Evolutionary conservation across 92 coral and sea anemone species (phyloP).

Genomic region (Virgularia gustaviana): DNA sequence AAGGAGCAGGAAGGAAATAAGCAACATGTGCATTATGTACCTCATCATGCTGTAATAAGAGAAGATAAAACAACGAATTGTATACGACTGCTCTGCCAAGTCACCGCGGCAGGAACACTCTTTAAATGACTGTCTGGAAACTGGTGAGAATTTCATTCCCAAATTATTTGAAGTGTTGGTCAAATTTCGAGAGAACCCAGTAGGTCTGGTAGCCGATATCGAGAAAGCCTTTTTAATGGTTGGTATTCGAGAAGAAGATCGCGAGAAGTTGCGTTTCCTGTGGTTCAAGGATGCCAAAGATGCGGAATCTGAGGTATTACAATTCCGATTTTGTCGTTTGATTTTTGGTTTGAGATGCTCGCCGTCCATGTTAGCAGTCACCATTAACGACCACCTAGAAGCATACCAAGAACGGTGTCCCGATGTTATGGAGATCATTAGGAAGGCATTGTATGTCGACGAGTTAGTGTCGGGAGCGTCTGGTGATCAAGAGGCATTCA

Average conservation of each 20-base stretch:
- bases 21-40: constrained; percentile 26
- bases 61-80: constrained; percentile 36
- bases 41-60: constrained; percentile 39
- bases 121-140: constrained; percentile 41
- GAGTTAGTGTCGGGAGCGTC: constrained; percentile 36
- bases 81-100: constrained; percentile 43
- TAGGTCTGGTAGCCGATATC: constrained; percentile 9
- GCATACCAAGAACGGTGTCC: constrained; percentile 12
- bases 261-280: constrained; percentile 42
- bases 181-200: constrained; percentile 20
- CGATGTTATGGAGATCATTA: constrained; percentile 1
- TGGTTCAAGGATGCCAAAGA: constrained; percentile 38
- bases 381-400: constrained; percentile 34
- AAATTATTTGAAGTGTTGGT: constrained; percentile 25
- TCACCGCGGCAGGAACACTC: constrained; percentile 15
- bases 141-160: constrained; percentile 40
- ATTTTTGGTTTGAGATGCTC: constrained; percentile 40
- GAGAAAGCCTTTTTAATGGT: constrained; percentile 19
- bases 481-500: constrained; percentile 10
- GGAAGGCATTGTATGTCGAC: constrained; percentile 24
- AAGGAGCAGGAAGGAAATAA: background rate
- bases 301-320: constrained; percentile 17
- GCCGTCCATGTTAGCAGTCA: constrained; percentile 32
- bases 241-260: constrained; percentile 16
- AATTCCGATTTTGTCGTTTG: constrained; percentile 21